These are phyloP conservation scores for Cephus runcator DNA, from an alignment of 2,888 invertebrate species.

Conservation along the genomic window DNA sequence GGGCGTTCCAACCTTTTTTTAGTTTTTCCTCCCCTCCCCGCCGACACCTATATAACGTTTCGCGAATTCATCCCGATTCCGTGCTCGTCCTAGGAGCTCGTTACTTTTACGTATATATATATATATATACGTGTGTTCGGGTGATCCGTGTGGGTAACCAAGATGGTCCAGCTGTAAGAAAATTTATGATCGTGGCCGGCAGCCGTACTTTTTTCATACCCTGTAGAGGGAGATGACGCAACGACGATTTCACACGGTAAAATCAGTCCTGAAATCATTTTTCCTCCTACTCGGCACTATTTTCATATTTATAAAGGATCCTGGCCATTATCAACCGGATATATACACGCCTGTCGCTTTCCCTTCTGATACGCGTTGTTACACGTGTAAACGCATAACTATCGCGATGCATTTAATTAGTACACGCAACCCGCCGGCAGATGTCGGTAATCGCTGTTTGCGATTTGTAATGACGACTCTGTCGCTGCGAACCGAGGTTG, in stretches of 20 bases:
- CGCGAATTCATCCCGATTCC: neutral
- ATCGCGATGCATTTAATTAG: neutral
- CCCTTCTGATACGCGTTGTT: neutral
- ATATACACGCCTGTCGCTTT: neutral
- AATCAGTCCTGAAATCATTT: neutral
- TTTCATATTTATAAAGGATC: neutral
- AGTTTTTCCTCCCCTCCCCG: neutral
- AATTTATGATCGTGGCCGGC: neutral
- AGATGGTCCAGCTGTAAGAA: neutral
- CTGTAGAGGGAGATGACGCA: neutral
- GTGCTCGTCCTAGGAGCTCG: neutral
- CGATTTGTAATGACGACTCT: neutral
- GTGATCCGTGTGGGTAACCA: neutral
- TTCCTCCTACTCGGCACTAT: neutral
- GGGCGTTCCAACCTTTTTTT: slow-evolving; percentile 27
- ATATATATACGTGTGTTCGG: rapidly evolving
- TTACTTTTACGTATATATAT: neutral
- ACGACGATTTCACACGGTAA: neutral
- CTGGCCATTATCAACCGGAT: neutral
- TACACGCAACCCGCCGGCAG: neutral
- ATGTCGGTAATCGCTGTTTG: neutral
- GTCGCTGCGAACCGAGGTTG: neutral
- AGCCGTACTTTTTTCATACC: neutral
- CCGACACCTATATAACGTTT: neutral
- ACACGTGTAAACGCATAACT: neutral